phyloP scores from a whole-genome alignment of 2,888 invertebrate species.

The Clepsis dumicolana region DNA sequence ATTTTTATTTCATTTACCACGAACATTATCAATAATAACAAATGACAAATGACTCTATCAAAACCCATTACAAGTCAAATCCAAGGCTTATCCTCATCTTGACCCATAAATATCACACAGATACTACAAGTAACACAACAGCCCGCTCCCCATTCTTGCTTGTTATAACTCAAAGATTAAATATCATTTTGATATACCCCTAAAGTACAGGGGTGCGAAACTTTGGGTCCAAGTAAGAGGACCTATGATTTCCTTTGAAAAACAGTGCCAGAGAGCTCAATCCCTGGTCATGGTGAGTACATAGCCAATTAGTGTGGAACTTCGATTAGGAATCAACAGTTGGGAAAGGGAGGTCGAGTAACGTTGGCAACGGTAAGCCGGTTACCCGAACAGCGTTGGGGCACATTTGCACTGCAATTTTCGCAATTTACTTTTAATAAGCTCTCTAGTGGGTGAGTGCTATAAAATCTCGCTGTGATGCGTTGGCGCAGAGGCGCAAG shows the following conservation, averaged over 20 bases:
- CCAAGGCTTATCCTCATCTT: constrained; percentile 36
- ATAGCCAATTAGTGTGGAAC: constrained; percentile 48
- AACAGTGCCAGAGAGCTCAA: constrained; percentile 53
- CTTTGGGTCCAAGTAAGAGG: constrained; percentile 48
- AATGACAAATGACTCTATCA: constrained; percentile 30
- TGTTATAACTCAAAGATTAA: constrained; percentile 78
- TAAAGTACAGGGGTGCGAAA: constrained; percentile 60
- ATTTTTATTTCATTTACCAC: too few species aligned
- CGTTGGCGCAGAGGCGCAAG: constrained; percentile 49
- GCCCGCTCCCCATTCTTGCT: constrained; percentile 72
- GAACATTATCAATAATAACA: not conserved
- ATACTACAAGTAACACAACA: constrained; percentile 70
- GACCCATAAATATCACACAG: constrained; percentile 60
- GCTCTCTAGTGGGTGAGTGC: constrained; percentile 72
- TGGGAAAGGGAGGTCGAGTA: constrained; percentile 52
- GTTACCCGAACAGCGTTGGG: constrained; percentile 74
- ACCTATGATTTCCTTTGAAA: constrained; percentile 46
- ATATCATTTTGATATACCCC: constrained; percentile 65
- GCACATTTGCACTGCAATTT: constrained; percentile 84
- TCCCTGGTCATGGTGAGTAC: constrained; percentile 48
- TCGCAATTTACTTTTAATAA: constrained; percentile 85
- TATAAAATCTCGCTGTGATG: constrained; percentile 68
- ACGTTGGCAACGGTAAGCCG: constrained; percentile 64
- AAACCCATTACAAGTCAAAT: constrained; percentile 40
- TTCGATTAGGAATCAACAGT: constrained; percentile 41